Percentiles rank a stretch among this genome's conserved stretches.
phyloP scores from a whole-genome alignment of 2,797 vertebrate genomes.

The Lithobates pipiens region DNA sequence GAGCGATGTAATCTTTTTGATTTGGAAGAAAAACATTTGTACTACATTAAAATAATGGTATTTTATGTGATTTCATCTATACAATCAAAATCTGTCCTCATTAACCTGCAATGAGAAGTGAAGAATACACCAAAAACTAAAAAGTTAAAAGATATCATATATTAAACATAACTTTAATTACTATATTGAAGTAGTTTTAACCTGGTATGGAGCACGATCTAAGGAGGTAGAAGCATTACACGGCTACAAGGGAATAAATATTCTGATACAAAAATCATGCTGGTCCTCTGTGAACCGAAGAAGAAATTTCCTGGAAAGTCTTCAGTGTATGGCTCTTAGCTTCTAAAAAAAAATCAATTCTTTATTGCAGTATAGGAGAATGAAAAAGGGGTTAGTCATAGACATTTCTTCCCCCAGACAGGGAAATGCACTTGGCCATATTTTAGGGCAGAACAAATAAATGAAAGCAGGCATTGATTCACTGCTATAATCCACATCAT shows the following conservation, averaged over 20 bases:
- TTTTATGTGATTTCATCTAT: neutral
- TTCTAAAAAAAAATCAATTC: neutral
- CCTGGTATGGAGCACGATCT: neutral
- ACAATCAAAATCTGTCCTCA: conserved; percentile 1
- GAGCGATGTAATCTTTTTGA: conserved; percentile 14
- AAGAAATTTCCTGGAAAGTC: neutral
- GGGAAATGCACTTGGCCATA: too few relatives aligned
- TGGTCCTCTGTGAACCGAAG: neutral
- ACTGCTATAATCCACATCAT: too few relatives aligned
- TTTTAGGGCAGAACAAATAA: too few relatives aligned
- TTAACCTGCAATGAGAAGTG: neutral
- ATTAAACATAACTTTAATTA: neutral
- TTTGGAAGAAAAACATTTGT: conserved; percentile 25
- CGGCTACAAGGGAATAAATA: too few relatives aligned
- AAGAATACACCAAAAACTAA: conserved; percentile 10
- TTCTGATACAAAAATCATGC: too few relatives aligned
- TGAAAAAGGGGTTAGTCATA: neutral
- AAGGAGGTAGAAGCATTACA: neutral
- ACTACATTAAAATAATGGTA: conserved; percentile 20
- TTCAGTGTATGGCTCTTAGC: neutral
- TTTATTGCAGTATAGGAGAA: neutral
- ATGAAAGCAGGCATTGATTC: too few relatives aligned
- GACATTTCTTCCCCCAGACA: neutral
- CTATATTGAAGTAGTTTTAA: neutral
- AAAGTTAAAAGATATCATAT: neutral